Conservation (phyloP, 2,113 vertebrate species). For the Hepsetus odoe region DNA sequence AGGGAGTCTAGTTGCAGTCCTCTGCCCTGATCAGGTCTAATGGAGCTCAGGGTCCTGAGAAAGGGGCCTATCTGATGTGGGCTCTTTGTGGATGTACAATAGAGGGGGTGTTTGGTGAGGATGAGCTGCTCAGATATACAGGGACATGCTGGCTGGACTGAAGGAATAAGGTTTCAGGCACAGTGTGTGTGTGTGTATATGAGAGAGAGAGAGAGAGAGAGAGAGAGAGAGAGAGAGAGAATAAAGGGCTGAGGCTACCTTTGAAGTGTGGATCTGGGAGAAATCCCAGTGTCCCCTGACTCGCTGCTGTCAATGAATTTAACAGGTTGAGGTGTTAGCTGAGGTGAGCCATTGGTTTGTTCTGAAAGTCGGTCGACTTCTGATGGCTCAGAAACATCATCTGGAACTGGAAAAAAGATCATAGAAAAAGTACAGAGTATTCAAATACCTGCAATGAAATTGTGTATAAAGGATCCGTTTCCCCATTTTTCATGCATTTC, state of each 20-base stretch:
- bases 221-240: neutral
- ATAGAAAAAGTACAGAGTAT: neutral
- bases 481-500: no score
- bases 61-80: conserved; percentile 18
- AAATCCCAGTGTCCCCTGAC: conserved; percentile 54
- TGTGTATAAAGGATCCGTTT: no score
- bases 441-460: neutral
- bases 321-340: conserved; percentile 37
- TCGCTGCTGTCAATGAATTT: conserved; percentile 63
- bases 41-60: conserved; percentile 26
- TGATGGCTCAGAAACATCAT: conserved; percentile 63
- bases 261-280: conserved; percentile 83
- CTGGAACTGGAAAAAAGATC: conserved; percentile 61
- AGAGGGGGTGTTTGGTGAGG: conserved; percentile 1
- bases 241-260: conserved; percentile 72
- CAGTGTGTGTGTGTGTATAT: neutral
- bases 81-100: conserved; percentile 33
- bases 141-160: conserved; percentile 14
- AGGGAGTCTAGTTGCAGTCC: conserved; percentile 58
- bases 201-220: neutral
- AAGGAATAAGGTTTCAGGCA: neutral
- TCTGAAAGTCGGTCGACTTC: conserved; percentile 64
- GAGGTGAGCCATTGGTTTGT: conserved; percentile 64
- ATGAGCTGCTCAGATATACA: conserved; percentile 13
- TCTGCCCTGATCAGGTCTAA: conserved; percentile 39